phyloP scores from a whole-genome alignment of 2,797 vertebrate genomes.

The Tachyglossus aculeatus region DNA sequence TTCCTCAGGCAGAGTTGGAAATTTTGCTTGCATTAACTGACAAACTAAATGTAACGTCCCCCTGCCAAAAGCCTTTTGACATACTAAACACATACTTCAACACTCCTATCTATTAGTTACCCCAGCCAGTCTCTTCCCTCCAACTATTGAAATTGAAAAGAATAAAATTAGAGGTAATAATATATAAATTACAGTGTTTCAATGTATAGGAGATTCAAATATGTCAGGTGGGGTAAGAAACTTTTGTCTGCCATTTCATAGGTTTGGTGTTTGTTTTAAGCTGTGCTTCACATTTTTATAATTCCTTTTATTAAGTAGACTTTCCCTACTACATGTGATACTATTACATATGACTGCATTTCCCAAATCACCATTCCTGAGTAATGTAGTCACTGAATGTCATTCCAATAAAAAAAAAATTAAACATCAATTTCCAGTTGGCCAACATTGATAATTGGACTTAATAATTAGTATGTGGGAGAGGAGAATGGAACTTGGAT shows the following conservation, averaged over 20 bases:
- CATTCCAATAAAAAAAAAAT: too few species aligned
- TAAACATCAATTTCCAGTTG: too few species aligned
- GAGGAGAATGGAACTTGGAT: too few species aligned
- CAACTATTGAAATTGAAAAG: neutral
- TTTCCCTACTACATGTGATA: too few species aligned
- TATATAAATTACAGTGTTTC: neutral
- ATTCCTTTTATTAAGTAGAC: too few species aligned
- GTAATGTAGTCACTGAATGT: too few species aligned
- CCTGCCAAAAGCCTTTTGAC: neutral
- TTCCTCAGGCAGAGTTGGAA: constrained; percentile 55
- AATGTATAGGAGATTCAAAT: neutral
- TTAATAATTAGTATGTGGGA: too few species aligned
- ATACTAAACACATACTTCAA: neutral
- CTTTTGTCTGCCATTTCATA: neutral
- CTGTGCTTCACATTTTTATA: too few species aligned
- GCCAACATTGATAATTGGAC: too few species aligned
- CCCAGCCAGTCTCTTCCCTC: neutral
- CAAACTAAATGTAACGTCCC: neutral
- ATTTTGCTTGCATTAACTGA: constrained; percentile 29
- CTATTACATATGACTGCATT: too few species aligned
- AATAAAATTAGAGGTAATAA: neutral
- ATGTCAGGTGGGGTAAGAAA: constrained; percentile 11
- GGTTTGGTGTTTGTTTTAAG: neutral
- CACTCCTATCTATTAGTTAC: neutral
- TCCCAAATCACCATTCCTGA: too few species aligned